Evolutionary conservation across 2,113 vertebrate species (phyloP), one percentile per base, ranked within the genome.

Genomic region (Ictalurus furcatus): DNA sequence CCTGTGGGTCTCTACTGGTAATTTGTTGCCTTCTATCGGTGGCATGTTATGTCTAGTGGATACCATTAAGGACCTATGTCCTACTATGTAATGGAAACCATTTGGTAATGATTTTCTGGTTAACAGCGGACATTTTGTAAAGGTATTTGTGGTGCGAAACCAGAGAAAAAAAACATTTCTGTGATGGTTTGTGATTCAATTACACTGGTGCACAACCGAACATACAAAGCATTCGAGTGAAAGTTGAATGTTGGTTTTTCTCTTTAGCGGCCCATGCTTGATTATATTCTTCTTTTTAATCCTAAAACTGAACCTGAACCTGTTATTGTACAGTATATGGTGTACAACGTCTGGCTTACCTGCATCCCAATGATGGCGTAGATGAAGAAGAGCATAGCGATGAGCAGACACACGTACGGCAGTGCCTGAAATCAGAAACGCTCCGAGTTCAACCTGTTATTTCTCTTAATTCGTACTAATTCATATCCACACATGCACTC

Each of bases 311-410:
- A n/a, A n/a, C n/a, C 65, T 69, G n/a, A 13, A 30, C 13, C 63
- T 65, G 25, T 67, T 67, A 37, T 37, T 37, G 16, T 73, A 37
- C 30, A 17, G 30, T 8, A 21, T 1, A 30, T 12, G 9, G 14
- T 61, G 78, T 40, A 19, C 8, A 40, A 2, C 2, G 19, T 61
- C 28, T 7, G 37, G 2, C 59, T 37, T 91, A 99, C 98, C 98
- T 99, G 98, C 98, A 99, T 99, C 88, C 98, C 98, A 74, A 99
- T 99, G 90, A 99, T 99, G 63, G 98, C 98, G 0, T 99, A 99
- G 92, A 99, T 99, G 95, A 99, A 99, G 96, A 99, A 99, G 44
- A 99, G 97, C 98, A 99, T 99, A 79, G 98, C 98, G 2, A 99
- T 99, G 91, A 99, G 95, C 73, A 99, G 98, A 92, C 98, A 99